Evolutionary conservation across 23 tunicate species (phyloP).

Genomic region (Trididemnum nubilum): DNA sequence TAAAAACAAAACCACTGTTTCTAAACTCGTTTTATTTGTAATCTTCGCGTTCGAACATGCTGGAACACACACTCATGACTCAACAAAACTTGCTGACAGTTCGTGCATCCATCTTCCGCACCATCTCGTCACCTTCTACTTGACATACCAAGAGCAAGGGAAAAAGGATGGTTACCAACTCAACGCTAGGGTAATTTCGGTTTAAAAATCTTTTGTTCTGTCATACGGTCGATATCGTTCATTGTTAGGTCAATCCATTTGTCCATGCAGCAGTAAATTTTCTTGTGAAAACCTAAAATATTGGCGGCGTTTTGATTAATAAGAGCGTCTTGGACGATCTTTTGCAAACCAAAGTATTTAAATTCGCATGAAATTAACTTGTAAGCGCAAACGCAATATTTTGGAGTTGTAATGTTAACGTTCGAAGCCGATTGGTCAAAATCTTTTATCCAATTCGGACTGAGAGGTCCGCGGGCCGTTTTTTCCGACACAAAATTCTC

Average conservation of each 20-base stretch:
- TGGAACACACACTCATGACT: too few relatives aligned
- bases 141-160: too few relatives aligned
- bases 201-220: too few relatives aligned
- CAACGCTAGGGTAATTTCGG: too few relatives aligned
- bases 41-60: too few relatives aligned
- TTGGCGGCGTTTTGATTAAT: not conserved
- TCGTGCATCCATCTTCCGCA: too few relatives aligned
- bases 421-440: not conserved
- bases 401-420: not conserved
- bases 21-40: too few relatives aligned
- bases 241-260: conserved; percentile 21
- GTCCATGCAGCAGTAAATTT: conserved; percentile 24
- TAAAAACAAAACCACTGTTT: too few relatives aligned
- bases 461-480: conserved; percentile 49
- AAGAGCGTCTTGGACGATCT: not conserved
- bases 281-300: conserved; percentile 7
- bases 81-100: too few relatives aligned
- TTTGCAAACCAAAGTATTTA: conserved; percentile 49
- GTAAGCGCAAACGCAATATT: conserved; percentile 46
- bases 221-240: conserved; percentile 1
- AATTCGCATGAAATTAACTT: conserved; percentile 60
- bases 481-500: not conserved
- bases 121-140: too few relatives aligned
- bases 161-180: too few relatives aligned
- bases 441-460: conserved; percentile 44